Conservation (phyloP, 2,888 invertebrate species). For the Monochamus alternatus region DNA sequence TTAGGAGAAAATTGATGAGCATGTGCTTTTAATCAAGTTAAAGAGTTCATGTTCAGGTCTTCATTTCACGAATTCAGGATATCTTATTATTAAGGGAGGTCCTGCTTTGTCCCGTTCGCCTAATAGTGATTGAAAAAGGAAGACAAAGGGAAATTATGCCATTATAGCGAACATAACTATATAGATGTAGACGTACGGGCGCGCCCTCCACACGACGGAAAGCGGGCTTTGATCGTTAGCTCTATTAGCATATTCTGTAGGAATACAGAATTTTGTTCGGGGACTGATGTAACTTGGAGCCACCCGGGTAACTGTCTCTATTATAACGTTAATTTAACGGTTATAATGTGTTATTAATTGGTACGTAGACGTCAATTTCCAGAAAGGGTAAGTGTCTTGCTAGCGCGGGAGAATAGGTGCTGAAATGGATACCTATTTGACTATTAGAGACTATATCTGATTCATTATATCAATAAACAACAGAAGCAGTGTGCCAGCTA, state of each 20-base stretch:
- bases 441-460: no score
- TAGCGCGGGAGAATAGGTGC: neutral
- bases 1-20: no score
- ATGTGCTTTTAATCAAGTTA: no score
- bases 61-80: no score
- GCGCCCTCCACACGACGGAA: neutral
- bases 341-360: constrained; percentile 11
- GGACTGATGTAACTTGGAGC: neutral
- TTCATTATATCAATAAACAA: no score
- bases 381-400: neutral
- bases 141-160: neutral
- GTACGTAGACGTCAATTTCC: neutral
- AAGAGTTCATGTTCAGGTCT: no score
- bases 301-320: neutral
- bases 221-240: neutral
- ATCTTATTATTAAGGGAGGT: neutral
- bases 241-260: constrained; percentile 17
- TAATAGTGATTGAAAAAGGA: neutral
- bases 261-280: neutral
- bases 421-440: no score
- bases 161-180: neutral
- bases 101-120: neutral
- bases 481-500: no score
- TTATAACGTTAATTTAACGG: constrained; percentile 12
- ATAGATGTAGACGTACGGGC: neutral